Evolutionary conservation across 2,888 invertebrate genomes (phyloP).

Genomic region (Thysanoteuthis rhombus): DNA sequence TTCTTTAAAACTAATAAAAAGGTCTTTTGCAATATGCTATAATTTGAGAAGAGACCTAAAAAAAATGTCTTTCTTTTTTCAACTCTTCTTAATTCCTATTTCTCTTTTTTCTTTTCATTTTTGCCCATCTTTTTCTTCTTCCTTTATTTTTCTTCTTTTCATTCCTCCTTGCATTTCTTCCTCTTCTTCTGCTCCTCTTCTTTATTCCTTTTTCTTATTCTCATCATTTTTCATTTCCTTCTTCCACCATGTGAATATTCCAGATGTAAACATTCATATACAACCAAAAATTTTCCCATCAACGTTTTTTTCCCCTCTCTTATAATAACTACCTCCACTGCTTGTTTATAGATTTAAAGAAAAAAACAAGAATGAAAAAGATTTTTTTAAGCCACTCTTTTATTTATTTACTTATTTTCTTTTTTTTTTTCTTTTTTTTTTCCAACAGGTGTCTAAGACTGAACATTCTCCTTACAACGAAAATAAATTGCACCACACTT

Average conservation of each 20-base stretch:
- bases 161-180: neutral
- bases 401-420: neutral
- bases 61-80: too few relatives aligned
- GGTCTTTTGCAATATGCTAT: too few relatives aligned
- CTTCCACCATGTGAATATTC: neutral
- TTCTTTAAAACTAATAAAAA: too few relatives aligned
- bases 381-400: neutral
- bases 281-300: neutral
- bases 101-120: neutral
- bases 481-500: neutral
- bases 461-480: slow-evolving; percentile 22
- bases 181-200: neutral
- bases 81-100: too few relatives aligned
- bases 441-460: neutral
- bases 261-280: neutral
- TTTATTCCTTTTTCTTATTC: neutral
- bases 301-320: neutral
- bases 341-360: neutral
- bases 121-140: neutral
- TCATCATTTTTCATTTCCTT: too few relatives aligned
- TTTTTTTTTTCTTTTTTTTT: neutral
- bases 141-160: neutral
- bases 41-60: too few relatives aligned
- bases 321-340: neutral
- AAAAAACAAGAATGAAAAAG: neutral